A percentile compares a stretch with the other conserved stretches of the same genome.
Conservation (phyloP, 2,888 invertebrate genomes). For the Drosophila suboccidentalis region DNA sequence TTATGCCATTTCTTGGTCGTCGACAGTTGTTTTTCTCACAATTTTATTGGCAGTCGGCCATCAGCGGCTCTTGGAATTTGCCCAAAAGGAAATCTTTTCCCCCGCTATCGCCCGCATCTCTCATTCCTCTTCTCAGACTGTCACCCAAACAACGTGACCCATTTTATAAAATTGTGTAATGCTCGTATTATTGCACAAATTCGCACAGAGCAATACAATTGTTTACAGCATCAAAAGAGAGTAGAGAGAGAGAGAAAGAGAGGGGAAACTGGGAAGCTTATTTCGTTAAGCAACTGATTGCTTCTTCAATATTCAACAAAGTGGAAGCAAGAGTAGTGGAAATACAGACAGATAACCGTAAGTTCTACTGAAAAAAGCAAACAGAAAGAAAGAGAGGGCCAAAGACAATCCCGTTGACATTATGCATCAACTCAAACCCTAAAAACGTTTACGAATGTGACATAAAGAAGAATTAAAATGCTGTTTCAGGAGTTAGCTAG, state of each 20-base stretch:
- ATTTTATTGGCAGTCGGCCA: constrained; percentile 77
- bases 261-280: constrained; percentile 28
- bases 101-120: neutral
- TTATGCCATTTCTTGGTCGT: constrained; percentile 70
- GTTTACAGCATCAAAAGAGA: constrained; percentile 16
- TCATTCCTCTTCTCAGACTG: neutral
- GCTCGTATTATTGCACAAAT: constrained; percentile 71
- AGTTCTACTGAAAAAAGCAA: neutral
- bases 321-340: constrained; percentile 9
- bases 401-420: neutral
- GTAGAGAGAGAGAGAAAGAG: neutral
- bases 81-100: constrained; percentile 33
- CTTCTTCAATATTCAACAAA: constrained; percentile 31
- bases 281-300: constrained; percentile 55
- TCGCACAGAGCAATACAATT: constrained; percentile 54
- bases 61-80: constrained; percentile 53
- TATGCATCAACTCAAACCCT: neutral
- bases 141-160: constrained; percentile 67
- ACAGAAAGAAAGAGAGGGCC: neutral
- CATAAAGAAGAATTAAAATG: neutral
- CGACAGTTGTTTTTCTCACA: constrained; percentile 76
- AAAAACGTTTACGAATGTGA: constrained; percentile 4
- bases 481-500: neutral
- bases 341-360: constrained; percentile 12
- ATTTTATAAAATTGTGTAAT: constrained; percentile 75